Base-by-base conservation (phyloP, 1,140 invertebrate species). In the Epicauta chinensis region DNA sequence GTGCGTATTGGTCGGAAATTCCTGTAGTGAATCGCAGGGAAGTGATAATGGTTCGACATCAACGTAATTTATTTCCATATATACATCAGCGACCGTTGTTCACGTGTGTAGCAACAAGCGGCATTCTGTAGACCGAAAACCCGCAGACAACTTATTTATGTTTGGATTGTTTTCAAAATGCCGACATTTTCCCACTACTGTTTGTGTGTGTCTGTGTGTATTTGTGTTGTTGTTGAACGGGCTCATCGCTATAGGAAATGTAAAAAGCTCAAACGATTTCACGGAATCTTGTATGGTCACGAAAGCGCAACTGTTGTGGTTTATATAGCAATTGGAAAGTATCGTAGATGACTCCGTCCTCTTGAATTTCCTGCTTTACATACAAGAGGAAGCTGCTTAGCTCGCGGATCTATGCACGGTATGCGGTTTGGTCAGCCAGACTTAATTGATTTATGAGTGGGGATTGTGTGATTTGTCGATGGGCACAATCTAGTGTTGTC, bases 61-160 rank as follows among this genome's bases (percentile, higher is more conserved):
- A 12, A 14, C 3, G 34, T 38, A 62, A 59, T 62, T 62, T 62
- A 62, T 62, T 56, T 54, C 45, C 53, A 51, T 54, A 54, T 51
- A 58, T 29, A 55, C 23, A 23, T 43, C 52, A 36, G 42, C 41
- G 48, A 39, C 51, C 47, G 56, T 47, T 60, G 59, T 63, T 60
- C 41, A 53, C 56, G 45, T 65, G n/a, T n/a, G 63, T 63, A 65
- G 55, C 51, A 61, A 60, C 59, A 62, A 65, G 53, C 56, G 56
- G 61, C 56, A 65, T 65, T 65, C 63, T 58, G 54, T 14, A 52
- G 56, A 58, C 60, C 58, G 55, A 62, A 63, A 65, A 62, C 57
- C 61, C 53, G 66, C 58, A 69, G 68, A 70, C 68, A 68, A 68
- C 68, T 70, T 70, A 68, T 70, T 70, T 70, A 70, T 70, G 68